Evolutionary conservation across 2,888 invertebrate species (phyloP).

Genomic region (Macrosoma leucophasiata): DNA sequence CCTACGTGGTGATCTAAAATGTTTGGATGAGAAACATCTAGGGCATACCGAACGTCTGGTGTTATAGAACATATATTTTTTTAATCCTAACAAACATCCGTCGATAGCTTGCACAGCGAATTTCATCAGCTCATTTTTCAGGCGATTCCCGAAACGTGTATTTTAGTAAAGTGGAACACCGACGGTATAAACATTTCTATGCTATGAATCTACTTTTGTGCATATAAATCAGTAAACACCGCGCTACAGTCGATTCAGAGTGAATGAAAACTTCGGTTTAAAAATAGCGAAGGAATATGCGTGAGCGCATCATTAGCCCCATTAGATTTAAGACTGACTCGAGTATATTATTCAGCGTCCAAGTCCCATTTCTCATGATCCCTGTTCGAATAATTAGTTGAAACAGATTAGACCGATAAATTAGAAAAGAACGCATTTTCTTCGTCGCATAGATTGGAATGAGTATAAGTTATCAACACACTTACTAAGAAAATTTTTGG

Average conservation of each 20-base stretch:
- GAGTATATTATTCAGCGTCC: slow-evolving; percentile 6
- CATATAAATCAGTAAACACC: slow-evolving; percentile 37
- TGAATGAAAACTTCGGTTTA: slow-evolving; percentile 25
- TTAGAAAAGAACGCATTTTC: no score
- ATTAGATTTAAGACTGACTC: slow-evolving; percentile 18
- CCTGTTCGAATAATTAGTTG: no score
- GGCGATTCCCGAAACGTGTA: slow-evolving; percentile 45
- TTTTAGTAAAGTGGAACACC: slow-evolving; percentile 56
- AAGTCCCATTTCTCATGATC: slow-evolving; percentile 4
- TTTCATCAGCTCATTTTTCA: slow-evolving; percentile 62
- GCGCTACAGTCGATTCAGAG: slow-evolving; percentile 18
- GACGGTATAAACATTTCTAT: slow-evolving; percentile 48
- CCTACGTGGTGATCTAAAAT: neutral
- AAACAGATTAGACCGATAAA: no score
- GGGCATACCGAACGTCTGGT: no score
- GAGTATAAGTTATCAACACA: no score
- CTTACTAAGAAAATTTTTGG: no score
- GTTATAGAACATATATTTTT: slow-evolving; percentile 37
- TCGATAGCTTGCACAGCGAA: slow-evolving; percentile 40
- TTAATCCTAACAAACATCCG: slow-evolving; percentile 50
- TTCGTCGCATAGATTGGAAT: no score
- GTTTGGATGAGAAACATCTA: slow-evolving; percentile 7
- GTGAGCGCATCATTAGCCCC: slow-evolving; percentile 25
- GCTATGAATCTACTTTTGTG: slow-evolving; percentile 38
- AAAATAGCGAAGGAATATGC: slow-evolving; percentile 20